Evolutionary conservation across 2,888 invertebrate species (phyloP).

Genomic region (Lordiphosa andalusiaca): DNA sequence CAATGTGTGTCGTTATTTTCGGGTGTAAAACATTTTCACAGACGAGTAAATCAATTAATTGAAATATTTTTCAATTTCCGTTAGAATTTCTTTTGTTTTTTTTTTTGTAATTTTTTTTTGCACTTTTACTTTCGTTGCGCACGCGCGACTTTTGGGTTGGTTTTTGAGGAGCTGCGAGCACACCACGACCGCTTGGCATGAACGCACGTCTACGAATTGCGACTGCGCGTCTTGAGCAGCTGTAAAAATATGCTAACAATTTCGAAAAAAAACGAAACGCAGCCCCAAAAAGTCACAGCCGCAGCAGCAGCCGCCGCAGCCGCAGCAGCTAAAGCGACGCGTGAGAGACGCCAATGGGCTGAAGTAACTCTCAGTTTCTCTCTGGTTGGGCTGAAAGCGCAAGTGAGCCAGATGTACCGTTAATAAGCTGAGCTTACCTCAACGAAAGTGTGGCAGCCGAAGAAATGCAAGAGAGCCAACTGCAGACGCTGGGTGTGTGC

Average conservation of each 20-base stretch:
- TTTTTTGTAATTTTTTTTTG: slow-evolving; percentile 18
- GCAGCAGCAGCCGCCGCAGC: slow-evolving; percentile 8
- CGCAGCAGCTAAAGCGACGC: slow-evolving; percentile 26
- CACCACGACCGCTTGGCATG: slow-evolving; percentile 73
- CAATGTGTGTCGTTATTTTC: slow-evolving; percentile 44
- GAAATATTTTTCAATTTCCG: slow-evolving; percentile 31
- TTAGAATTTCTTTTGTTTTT: slow-evolving; percentile 52
- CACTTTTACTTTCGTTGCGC: slow-evolving; percentile 63
- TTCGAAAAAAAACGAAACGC: slow-evolving; percentile 58
- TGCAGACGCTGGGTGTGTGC: no score
- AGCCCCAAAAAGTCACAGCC: slow-evolving; percentile 10
- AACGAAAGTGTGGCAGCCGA: slow-evolving; percentile 55
- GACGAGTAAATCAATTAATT: slow-evolving; percentile 13
- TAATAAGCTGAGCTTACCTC: slow-evolving; percentile 29
- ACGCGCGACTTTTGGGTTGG: slow-evolving; percentile 19
- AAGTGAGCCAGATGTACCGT: slow-evolving; percentile 60
- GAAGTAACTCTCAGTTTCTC: slow-evolving; percentile 10
- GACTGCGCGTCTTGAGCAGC: slow-evolving; percentile 77
- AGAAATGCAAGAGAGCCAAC: slow-evolving; percentile 34
- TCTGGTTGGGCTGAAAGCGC: slow-evolving; percentile 36
- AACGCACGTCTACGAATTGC: slow-evolving; percentile 78
- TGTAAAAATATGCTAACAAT: slow-evolving; percentile 78
- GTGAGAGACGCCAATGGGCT: slow-evolving; percentile 27
- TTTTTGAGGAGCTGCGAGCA: slow-evolving; percentile 51
- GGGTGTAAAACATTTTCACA: slow-evolving; percentile 56